Percentiles rank a stretch among this genome's conserved stretches.
phyloP scores from a whole-genome alignment of 2,888 invertebrate genomes.

The Cryptocephalus primarius region DNA sequence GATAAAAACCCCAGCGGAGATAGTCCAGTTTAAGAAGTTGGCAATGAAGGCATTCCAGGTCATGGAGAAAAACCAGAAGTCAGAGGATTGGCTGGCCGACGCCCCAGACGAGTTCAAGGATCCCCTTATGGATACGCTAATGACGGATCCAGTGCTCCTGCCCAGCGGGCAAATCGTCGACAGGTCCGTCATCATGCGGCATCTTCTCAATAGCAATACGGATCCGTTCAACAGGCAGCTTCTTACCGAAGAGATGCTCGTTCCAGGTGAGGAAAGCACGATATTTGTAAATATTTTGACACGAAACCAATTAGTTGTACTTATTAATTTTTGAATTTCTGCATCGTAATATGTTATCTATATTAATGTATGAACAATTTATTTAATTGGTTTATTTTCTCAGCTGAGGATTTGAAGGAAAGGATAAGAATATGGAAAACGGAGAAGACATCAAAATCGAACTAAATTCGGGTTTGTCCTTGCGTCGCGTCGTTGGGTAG shows the following conservation, averaged over 20 bases:
- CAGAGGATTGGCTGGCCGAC: conserved; percentile 87
- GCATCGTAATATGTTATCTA: background rate
- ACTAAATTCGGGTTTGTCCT: conserved; percentile 8
- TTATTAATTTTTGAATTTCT: background rate
- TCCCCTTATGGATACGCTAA: conserved; percentile 93
- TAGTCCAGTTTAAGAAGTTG: conserved; percentile 72
- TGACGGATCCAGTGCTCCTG: conserved; percentile 89
- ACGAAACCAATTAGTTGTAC: too few relatives aligned
- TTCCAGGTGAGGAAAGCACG: conserved; percentile 56
- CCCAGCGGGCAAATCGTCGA: conserved; percentile 91
- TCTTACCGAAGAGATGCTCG: conserved; percentile 86
- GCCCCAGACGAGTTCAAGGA: conserved; percentile 95
- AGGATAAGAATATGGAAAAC: conserved; percentile 80
- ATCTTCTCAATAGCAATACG: conserved; percentile 88
- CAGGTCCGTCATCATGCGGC: conserved; percentile 83
- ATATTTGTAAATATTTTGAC: background rate
- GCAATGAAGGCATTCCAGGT: conserved; percentile 70
- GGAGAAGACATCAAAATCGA: conserved; percentile 49
- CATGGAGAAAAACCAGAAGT: conserved; percentile 69
- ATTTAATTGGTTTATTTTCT: conserved; percentile 23
- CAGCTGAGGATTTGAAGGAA: conserved; percentile 75
- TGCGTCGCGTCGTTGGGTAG: too few relatives aligned
- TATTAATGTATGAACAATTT: conserved; percentile 1
- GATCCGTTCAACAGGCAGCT: conserved; percentile 97
- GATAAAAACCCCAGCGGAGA: conserved; percentile 76